Conservation (phyloP, 2,113 vertebrate species). For the Conger conger region DNA sequence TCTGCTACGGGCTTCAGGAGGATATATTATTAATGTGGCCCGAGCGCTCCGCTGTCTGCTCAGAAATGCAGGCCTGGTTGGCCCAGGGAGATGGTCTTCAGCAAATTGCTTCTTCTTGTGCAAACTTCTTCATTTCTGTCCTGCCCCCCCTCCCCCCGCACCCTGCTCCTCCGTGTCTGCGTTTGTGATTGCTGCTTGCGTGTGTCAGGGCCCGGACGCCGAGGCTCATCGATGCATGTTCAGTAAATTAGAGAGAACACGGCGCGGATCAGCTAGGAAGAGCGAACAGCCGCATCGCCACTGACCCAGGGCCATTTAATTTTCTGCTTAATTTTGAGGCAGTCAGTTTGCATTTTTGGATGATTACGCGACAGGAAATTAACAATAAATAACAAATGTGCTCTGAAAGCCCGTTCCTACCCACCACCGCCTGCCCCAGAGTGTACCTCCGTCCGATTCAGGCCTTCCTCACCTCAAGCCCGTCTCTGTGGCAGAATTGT, state of each 20-base stretch:
- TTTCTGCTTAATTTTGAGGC: slow-evolving; percentile 99
- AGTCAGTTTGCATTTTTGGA: slow-evolving; percentile 99
- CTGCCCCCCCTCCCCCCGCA: slow-evolving; percentile 36
- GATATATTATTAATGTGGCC: slow-evolving; percentile 98
- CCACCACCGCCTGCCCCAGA: slow-evolving; percentile 46
- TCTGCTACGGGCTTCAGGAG: slow-evolving; percentile 85
- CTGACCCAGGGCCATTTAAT: slow-evolving; percentile 99
- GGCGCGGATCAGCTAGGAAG: slow-evolving; percentile 93
- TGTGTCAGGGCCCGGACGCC: slow-evolving; percentile 79
- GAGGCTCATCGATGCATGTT: slow-evolving; percentile 98
- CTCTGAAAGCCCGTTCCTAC: slow-evolving; percentile 69
- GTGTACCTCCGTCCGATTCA: slow-evolving; percentile 38
- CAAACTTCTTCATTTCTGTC: slow-evolving; percentile 52
- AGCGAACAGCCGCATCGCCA: slow-evolving; percentile 81
- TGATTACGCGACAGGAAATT: slow-evolving; percentile 99
- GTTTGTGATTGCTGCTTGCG: slow-evolving; percentile 84
- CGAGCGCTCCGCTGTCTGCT: slow-evolving; percentile 76
- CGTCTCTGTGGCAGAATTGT: slow-evolving; percentile 60
- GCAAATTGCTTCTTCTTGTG: slow-evolving; percentile 78
- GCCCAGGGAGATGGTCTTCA: slow-evolving; percentile 87
- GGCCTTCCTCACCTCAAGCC: slow-evolving; percentile 35
- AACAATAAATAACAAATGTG: slow-evolving; percentile 99
- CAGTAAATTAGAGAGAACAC: slow-evolving; percentile 99
- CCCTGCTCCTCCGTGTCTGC: slow-evolving; percentile 44
- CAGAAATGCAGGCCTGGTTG: slow-evolving; percentile 90